phyloP scores from a whole-genome alignment of 2,113 vertebrate genomes.

The Nyctereutes procyonoides region DNA sequence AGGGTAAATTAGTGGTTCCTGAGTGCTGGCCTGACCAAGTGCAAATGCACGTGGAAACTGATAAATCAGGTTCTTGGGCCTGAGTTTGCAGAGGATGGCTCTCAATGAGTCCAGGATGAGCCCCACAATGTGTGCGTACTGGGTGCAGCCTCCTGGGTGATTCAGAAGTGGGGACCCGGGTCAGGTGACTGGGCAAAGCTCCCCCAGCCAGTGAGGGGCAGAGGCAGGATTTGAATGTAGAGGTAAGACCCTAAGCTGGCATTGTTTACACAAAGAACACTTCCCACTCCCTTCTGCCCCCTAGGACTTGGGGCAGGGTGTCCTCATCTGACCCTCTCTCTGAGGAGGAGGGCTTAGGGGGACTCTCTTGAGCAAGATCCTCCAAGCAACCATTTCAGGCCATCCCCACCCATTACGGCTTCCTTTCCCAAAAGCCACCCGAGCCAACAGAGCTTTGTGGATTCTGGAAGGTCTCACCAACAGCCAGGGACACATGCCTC shows the following conservation, averaged over 20 bases:
- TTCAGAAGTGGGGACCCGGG: not conserved
- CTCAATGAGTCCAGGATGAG: not conserved
- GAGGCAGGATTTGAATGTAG: not conserved
- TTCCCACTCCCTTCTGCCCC: not conserved
- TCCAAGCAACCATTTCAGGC: not conserved
- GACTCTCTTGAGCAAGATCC: not conserved
- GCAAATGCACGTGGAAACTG: rapidly evolving
- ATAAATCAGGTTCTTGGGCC: not conserved
- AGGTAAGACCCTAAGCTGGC: not conserved
- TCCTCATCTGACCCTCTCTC: not conserved
- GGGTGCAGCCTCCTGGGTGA: not conserved
- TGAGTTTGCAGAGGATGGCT: rapidly evolving
- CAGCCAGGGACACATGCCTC: not conserved
- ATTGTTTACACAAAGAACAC: not conserved
- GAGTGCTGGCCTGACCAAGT: not conserved
- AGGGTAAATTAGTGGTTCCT: not conserved
- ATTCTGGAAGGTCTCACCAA: not conserved
- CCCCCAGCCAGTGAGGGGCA: not conserved
- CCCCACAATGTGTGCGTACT: rapidly evolving
- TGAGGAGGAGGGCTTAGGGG: not conserved
- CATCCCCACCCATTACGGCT: rapidly evolving
- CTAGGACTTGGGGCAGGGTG: not conserved
- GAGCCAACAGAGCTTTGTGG: not conserved
- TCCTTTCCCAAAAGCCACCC: not conserved
- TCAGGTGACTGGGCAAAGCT: not conserved